Percentiles rank a stretch among this genome's conserved stretches.
These are phyloP conservation scores for Eupithecia pulchellata DNA, from an alignment of 2,888 invertebrate species.

Conservation along the genomic window DNA sequence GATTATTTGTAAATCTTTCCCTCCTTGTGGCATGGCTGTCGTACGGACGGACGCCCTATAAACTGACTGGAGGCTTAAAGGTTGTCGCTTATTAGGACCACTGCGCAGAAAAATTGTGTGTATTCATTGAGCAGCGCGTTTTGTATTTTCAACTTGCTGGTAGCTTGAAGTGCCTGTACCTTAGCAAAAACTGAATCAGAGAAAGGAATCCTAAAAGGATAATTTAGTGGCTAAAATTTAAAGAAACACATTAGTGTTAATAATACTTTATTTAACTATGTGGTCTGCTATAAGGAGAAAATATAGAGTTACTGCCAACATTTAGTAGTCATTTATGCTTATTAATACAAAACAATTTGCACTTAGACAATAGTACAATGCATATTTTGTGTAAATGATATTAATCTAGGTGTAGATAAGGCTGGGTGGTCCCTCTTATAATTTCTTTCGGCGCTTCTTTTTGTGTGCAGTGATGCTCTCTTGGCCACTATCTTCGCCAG, in stretches of 20 bases:
- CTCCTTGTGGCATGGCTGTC: no score
- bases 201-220: background rate
- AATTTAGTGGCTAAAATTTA: background rate
- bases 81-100: no score
- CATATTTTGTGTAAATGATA: conserved; percentile 54
- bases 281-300: conserved; percentile 57
- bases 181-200: no score
- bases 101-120: no score
- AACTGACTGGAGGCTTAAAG: no score
- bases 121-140: no score
- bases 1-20: no score
- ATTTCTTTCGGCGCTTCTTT: conserved; percentile 89
- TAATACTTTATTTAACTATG: conserved; percentile 63
- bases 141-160: no score
- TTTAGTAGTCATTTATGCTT: conserved; percentile 56
- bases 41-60: no score
- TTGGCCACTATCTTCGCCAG: conserved; percentile 93
- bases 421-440: conserved; percentile 62
- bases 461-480: conserved; percentile 95
- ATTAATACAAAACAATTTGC: conserved; percentile 74
- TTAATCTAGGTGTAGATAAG: conserved; percentile 54
- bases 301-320: conserved; percentile 57
- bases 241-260: conserved; percentile 30
- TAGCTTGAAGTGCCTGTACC: no score
- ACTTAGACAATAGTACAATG: conserved; percentile 56